phyloP scores from a whole-genome alignment of 2,888 invertebrate genomes.

The Agrilus biguttatus region DNA sequence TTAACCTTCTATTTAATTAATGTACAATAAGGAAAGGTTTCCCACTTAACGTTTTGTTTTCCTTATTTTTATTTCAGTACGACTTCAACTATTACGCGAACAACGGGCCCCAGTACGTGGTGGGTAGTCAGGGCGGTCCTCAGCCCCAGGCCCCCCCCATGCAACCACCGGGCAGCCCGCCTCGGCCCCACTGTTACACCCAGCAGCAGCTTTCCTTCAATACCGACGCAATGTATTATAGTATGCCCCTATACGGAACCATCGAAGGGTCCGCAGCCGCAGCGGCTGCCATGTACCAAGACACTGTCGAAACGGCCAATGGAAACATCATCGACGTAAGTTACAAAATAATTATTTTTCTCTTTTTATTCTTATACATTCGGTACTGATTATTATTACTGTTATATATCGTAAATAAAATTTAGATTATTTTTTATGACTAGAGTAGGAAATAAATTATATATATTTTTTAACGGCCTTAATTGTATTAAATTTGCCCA shows the following conservation, averaged over 20 bases:
- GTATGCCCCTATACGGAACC: constrained; percentile 22
- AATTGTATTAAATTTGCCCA: too few relatives aligned
- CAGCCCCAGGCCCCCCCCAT: constrained; percentile 14
- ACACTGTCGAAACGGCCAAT: constrained; percentile 21
- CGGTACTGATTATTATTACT: too few relatives aligned
- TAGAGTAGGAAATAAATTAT: background rate
- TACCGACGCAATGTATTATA: constrained; percentile 20
- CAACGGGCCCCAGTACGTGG: constrained; percentile 21
- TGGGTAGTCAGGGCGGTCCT: constrained; percentile 18
- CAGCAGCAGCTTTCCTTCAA: constrained; percentile 13
- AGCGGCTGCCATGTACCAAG: constrained; percentile 13
- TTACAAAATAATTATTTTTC: constrained; percentile 1
- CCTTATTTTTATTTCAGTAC: constrained; percentile 18
- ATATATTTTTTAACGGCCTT: too few relatives aligned
- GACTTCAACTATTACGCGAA: constrained; percentile 26
- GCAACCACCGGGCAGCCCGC: constrained; percentile 19
- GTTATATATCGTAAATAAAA: too few relatives aligned
- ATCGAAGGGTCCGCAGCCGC: constrained; percentile 18
- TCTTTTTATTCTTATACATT: constrained; percentile 1
- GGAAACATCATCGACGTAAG: constrained; percentile 22
- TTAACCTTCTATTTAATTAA: too few relatives aligned
- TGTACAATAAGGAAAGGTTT: too few relatives aligned
- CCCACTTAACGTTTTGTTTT: background rate
- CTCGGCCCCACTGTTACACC: constrained; percentile 17
- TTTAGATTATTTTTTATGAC: background rate